phyloP scores from a whole-genome alignment of 2,888 invertebrate genomes.

The Drosophila buzzatii region DNA sequence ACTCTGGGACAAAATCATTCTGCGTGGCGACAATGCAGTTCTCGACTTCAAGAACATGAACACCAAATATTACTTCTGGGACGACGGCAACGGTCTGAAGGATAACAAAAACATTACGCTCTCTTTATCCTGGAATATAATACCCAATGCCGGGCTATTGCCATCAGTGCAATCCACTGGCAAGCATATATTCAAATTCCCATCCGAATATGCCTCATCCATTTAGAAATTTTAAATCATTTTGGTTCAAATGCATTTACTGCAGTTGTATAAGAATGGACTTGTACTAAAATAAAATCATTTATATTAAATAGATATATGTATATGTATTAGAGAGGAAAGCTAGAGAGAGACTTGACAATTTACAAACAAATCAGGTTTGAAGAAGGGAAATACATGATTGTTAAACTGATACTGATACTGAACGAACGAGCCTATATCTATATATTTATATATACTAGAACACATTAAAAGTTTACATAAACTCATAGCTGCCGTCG shows the following conservation, averaged over 20 bases:
- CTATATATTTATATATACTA: neutral
- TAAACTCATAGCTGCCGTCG: constrained; percentile 83
- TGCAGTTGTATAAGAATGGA: constrained; percentile 33
- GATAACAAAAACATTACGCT: constrained; percentile 97
- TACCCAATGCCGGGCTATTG: constrained; percentile 98
- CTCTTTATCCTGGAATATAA: constrained; percentile 98
- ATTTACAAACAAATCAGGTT: constrained; percentile 28
- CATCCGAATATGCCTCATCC: constrained; percentile 92
- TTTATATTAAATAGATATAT: constrained; percentile 45
- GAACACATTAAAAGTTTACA: constrained; percentile 63
- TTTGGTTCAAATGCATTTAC: constrained; percentile 18
- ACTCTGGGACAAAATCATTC: constrained; percentile 99
- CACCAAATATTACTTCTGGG: constrained; percentile 99
- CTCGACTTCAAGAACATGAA: constrained; percentile 97
- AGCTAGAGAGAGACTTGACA: constrained; percentile 20
- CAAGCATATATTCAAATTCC: constrained; percentile 95
- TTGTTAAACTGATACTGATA: constrained; percentile 7
- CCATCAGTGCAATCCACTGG: constrained; percentile 94
- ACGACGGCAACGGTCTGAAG: constrained; percentile 98
- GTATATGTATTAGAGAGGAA: neutral
- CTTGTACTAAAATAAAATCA: constrained; percentile 50
- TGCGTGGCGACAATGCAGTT: constrained; percentile 96
- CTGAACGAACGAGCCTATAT: constrained; percentile 4
- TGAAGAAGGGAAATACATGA: neutral
- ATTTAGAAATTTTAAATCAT: constrained; percentile 61